Conservation (phyloP, 2,888 invertebrate genomes). For the Orgyia antiqua region DNA sequence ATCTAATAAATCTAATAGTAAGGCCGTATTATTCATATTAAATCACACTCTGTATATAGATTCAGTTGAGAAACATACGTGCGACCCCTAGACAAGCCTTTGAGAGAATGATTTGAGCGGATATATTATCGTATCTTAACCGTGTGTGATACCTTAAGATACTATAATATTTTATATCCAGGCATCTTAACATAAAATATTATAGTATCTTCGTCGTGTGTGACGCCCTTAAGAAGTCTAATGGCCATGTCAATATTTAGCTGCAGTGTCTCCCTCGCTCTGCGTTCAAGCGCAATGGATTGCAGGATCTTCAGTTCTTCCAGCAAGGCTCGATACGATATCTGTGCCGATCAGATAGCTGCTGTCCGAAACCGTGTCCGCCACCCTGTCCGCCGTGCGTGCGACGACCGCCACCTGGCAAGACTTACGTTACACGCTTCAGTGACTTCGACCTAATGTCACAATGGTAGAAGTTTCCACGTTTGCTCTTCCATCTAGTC, state of each 20-base stretch:
- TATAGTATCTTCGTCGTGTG: too few species aligned
- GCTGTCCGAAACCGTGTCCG: conserved; percentile 56
- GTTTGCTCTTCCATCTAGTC: conserved; percentile 30
- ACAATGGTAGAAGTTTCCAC: conserved; percentile 54
- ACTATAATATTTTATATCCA: too few species aligned
- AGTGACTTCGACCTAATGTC: conserved; percentile 69
- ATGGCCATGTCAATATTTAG: conserved; percentile 33
- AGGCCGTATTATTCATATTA: too few species aligned
- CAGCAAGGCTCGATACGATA: conserved; percentile 73
- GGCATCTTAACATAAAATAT: too few species aligned
- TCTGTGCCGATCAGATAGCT: conserved; percentile 56
- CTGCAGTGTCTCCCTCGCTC: conserved; percentile 72
- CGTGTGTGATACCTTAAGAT: too few species aligned
- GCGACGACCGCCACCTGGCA: conserved; percentile 65
- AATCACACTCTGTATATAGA: too few species aligned
- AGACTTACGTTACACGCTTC: conserved; percentile 71
- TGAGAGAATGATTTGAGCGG: too few species aligned
- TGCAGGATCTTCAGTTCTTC: conserved; percentile 73
- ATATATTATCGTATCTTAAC: too few species aligned
- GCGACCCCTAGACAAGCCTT: too few species aligned
- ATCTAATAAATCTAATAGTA: too few species aligned
- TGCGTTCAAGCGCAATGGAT: conserved; percentile 73
- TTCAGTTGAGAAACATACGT: too few species aligned
- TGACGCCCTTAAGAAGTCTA: too few species aligned
- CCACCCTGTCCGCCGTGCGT: conserved; percentile 68